phyloP scores from a whole-genome alignment of 23 tunicate species.

The Oikopleura dioica region DNA sequence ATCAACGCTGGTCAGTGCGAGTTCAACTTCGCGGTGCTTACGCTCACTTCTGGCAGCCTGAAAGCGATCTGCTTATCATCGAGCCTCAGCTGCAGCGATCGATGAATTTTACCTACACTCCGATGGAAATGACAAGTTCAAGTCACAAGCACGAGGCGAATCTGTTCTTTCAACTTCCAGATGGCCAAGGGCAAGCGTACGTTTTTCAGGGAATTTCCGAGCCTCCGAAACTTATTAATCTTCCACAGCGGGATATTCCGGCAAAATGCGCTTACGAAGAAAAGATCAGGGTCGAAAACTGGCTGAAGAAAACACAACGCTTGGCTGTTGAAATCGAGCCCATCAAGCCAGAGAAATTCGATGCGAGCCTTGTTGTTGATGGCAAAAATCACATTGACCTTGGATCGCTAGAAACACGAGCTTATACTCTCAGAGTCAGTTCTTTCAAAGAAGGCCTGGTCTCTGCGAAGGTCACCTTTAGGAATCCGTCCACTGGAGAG shows the following conservation, averaged over 20 bases:
- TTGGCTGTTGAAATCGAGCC: conserved; percentile 64
- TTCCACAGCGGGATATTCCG: conserved; percentile 52
- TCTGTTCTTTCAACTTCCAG: conserved; percentile 79
- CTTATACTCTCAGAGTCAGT: conserved; percentile 58
- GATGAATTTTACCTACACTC: not conserved
- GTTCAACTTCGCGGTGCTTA: not conserved
- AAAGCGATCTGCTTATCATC: not conserved
- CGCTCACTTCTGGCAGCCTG: not conserved
- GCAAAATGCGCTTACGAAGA: conserved; percentile 75
- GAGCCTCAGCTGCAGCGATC: not conserved
- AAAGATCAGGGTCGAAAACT: conserved; percentile 32
- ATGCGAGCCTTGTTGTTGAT: conserved; percentile 51
- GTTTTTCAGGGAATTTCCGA: conserved; percentile 62
- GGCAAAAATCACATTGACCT: conserved; percentile 81
- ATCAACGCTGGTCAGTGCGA: not conserved
- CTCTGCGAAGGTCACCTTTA: conserved; percentile 53
- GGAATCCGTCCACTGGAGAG: conserved; percentile 49
- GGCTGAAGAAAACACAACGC: conserved; percentile 81
- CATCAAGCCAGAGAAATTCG: conserved; percentile 83
- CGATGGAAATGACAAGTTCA: not conserved
- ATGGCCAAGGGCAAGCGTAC: conserved; percentile 70
- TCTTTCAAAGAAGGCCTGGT: conserved; percentile 87
- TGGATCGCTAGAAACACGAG: conserved; percentile 41
- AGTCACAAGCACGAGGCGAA: not conserved
- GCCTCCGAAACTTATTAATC: conserved; percentile 65